These are phyloP conservation scores for Drosophila prolongata DNA, from an alignment of 2,888 invertebrate species.

Conservation along the genomic window DNA sequence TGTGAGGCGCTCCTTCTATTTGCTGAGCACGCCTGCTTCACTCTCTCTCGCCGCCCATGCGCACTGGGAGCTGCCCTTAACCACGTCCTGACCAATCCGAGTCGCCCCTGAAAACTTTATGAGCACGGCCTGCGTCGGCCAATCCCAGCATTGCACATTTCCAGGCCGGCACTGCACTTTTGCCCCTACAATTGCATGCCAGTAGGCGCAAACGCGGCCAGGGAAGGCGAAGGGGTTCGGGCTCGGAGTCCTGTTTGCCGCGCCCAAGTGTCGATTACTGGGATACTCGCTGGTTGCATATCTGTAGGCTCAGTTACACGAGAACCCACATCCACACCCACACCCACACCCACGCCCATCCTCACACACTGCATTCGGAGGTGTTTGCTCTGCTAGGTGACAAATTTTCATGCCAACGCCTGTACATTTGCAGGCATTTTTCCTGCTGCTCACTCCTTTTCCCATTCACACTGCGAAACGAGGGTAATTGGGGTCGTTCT, in stretches of 20 bases:
- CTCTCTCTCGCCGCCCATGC: conserved; percentile 68
- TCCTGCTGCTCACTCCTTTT: conserved; percentile 34
- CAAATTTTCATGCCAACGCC: conserved; percentile 79
- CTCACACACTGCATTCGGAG: conserved; percentile 18
- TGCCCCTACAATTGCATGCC: conserved; percentile 60
- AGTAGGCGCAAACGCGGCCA: conserved; percentile 65
- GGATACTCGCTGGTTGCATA: conserved; percentile 67
- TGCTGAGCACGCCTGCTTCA: conserved; percentile 67
- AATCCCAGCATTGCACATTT: conserved; percentile 72
- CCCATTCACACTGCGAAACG: conserved; percentile 57
- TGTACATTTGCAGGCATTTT: conserved; percentile 76
- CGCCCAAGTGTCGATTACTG: conserved; percentile 82
- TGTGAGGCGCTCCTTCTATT: conserved; percentile 67
- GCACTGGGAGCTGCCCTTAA: conserved; percentile 76
- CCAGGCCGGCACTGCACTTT: conserved; percentile 46
- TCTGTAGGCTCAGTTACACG: conserved; percentile 73
- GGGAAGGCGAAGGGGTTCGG: conserved; percentile 14
- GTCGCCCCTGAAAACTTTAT: conserved; percentile 61
- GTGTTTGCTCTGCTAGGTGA: conserved; percentile 78
- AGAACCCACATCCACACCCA: conserved; percentile 11
- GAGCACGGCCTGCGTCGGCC: conserved; percentile 58
- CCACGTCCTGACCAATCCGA: conserved; percentile 72
- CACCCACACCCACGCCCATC: background rate
- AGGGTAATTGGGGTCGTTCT: conserved; percentile 76
- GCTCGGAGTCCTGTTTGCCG: conserved; percentile 59